These are phyloP conservation scores for Neodiprion virginianus DNA, from an alignment of 1,140 invertebrate species.

Conservation along the genomic window DNA sequence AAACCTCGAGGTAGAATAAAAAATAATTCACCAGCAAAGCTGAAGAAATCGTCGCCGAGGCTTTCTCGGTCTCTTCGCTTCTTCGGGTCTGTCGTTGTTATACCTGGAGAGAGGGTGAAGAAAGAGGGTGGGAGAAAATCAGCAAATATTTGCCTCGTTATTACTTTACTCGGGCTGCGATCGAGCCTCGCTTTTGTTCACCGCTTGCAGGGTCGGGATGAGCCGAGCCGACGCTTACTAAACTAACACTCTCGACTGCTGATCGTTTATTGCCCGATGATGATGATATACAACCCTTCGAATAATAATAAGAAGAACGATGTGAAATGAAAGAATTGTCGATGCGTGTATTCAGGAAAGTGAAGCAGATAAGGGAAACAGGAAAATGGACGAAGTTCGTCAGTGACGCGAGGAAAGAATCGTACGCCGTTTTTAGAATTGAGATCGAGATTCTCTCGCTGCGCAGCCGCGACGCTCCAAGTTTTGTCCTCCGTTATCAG, in stretches of 20 bases:
- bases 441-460: too few relatives aligned
- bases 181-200: conserved; percentile 36
- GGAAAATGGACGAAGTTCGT: too few relatives aligned
- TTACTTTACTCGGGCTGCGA: conserved; percentile 41
- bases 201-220: neutral
- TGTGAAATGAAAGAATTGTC: neutral
- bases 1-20: conserved; percentile 12
- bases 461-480: too few relatives aligned
- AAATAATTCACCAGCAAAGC: neutral
- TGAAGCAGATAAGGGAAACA: too few relatives aligned
- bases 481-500: too few relatives aligned
- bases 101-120: neutral
- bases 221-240: neutral
- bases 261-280: neutral
- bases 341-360: neutral
- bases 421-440: too few relatives aligned
- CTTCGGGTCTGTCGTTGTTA: conserved; percentile 34
- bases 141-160: conserved; percentile 49
- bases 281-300: neutral
- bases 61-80: conserved; percentile 42
- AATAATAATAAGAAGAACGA: neutral
- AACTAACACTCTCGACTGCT: neutral
- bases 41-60: conserved; percentile 18
- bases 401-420: too few relatives aligned
- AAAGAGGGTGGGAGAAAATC: neutral